These are phyloP conservation scores for Melanostoma scalare DNA, from an alignment of 2,888 invertebrate species.

Conservation along the genomic window DNA sequence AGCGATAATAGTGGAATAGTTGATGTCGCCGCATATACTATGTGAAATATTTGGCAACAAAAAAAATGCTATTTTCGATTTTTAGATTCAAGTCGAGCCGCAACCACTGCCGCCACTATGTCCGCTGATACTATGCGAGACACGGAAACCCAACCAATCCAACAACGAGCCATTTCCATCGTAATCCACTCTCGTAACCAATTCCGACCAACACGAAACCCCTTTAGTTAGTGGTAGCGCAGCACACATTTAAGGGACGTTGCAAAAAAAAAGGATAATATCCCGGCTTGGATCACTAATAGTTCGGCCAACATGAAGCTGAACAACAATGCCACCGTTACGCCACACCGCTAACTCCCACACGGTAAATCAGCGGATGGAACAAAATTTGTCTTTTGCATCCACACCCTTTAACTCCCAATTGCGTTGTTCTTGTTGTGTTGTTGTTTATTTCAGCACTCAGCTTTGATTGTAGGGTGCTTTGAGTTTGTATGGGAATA, in stretches of 20 bases:
- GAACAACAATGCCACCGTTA: slow-evolving; percentile 34
- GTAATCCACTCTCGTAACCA: slow-evolving; percentile 64
- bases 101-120: slow-evolving; percentile 65
- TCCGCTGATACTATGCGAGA: slow-evolving; percentile 40
- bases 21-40: neutral
- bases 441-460: neutral
- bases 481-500: too few relatives aligned
- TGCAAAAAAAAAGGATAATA: slow-evolving; percentile 36
- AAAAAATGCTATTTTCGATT: slow-evolving; percentile 61
- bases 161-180: slow-evolving; percentile 58
- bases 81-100: slow-evolving; percentile 46
- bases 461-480: too few relatives aligned
- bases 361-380: slow-evolving; percentile 64
- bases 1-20: slow-evolving; percentile 19
- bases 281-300: slow-evolving; percentile 52
- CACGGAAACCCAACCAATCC: slow-evolving; percentile 47
- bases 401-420: slow-evolving; percentile 8
- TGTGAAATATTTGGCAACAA: slow-evolving; percentile 8
- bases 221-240: slow-evolving; percentile 55
- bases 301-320: slow-evolving; percentile 58
- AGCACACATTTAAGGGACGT: slow-evolving; percentile 17
- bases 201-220: slow-evolving; percentile 49
- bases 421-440: slow-evolving; percentile 26
- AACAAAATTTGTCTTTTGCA: slow-evolving; percentile 67
- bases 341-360: slow-evolving; percentile 21